Conservation (phyloP, 2,113 vertebrate species). For the Aspiorhynchus laticeps region DNA sequence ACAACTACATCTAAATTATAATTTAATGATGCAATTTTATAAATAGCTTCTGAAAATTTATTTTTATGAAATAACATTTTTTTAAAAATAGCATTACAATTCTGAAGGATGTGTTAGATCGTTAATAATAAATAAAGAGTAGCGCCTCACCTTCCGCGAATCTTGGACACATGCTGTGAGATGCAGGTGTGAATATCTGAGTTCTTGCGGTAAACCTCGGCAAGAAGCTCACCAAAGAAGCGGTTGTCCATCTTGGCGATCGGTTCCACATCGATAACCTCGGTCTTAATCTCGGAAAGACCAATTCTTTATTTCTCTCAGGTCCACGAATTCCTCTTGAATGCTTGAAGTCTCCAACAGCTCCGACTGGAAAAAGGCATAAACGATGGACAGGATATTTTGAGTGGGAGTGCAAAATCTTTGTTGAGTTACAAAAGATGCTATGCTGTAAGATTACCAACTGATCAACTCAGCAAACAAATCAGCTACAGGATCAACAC, state of each 20-base stretch:
- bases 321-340: background rate
- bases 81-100: background rate
- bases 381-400: background rate
- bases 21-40: background rate
- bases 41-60: background rate
- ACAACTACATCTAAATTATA: background rate
- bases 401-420: background rate
- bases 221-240: slow-evolving; percentile 93
- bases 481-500: background rate
- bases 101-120: background rate
- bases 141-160: slow-evolving; percentile 80
- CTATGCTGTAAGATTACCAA: background rate
- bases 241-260: slow-evolving; percentile 85
- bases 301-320: slow-evolving; percentile 38
- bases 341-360: slow-evolving; percentile 59
- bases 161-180: slow-evolving; percentile 87
- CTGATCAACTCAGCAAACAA: background rate
- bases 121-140: background rate
- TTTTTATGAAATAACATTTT: background rate
- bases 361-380: slow-evolving; percentile 52
- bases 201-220: slow-evolving; percentile 91
- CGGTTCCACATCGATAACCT: slow-evolving; percentile 32
- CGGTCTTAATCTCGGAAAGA: slow-evolving; percentile 41
- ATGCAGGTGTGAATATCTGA: slow-evolving; percentile 86
- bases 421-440: background rate